Percentiles rank a stretch among this genome's conserved stretches.
phyloP scores from a whole-genome alignment of 2,888 invertebrate species.

The Tetropium fuscum region DNA sequence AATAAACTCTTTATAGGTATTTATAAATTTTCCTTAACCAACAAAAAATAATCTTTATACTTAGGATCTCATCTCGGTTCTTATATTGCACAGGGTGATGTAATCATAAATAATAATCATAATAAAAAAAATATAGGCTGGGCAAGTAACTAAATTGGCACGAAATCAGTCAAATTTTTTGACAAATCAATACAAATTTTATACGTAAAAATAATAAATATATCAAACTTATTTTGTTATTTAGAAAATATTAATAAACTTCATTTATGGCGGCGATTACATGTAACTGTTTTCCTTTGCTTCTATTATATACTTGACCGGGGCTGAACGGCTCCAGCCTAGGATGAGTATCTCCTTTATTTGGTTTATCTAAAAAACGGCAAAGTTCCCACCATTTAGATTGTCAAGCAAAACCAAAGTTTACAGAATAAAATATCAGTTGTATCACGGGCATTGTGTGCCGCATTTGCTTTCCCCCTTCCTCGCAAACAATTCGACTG shows the following conservation, averaged over 20 bases:
- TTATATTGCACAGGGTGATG: slow-evolving; percentile 36
- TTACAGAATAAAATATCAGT: too few relatives aligned
- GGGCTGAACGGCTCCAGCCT: slow-evolving; percentile 89
- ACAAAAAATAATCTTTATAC: slow-evolving; percentile 21
- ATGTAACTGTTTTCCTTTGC: slow-evolving; percentile 92
- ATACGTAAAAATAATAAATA: not conserved
- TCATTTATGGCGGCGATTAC: slow-evolving; percentile 73
- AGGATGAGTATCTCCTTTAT: slow-evolving; percentile 74
- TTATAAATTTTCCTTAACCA: slow-evolving; percentile 40
- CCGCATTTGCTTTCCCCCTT: too few relatives aligned
- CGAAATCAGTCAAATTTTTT: slow-evolving; percentile 48
- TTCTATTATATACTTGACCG: slow-evolving; percentile 93
- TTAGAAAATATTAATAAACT: slow-evolving; percentile 31
- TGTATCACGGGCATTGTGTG: too few relatives aligned
- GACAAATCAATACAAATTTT: slow-evolving; percentile 16
- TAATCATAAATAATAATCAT: slow-evolving; percentile 24
- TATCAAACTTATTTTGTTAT: too few relatives aligned
- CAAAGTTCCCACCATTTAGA: too few relatives aligned
- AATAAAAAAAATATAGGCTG: slow-evolving; percentile 21
- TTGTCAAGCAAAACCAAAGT: too few relatives aligned
- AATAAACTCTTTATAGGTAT: slow-evolving; percentile 40
- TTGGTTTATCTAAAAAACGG: slow-evolving; percentile 63
- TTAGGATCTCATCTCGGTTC: slow-evolving; percentile 10
- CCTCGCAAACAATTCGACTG: too few relatives aligned
- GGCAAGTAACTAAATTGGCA: slow-evolving; percentile 49